These are phyloP conservation scores for Antennarius striatus DNA, from an alignment of 2,113 vertebrate genomes.

Conservation along the genomic window DNA sequence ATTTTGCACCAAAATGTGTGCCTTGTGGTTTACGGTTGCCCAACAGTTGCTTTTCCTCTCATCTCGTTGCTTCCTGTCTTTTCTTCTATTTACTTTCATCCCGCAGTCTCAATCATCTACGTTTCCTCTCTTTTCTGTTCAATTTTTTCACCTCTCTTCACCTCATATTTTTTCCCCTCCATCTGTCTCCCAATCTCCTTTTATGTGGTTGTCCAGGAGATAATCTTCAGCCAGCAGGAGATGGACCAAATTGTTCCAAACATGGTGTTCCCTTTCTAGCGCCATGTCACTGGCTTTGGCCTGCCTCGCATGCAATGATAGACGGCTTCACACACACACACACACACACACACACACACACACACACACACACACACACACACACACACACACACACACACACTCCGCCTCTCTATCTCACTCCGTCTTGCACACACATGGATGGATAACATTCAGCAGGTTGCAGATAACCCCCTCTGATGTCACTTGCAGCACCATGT, in stretches of 20 bases:
- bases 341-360: constrained; percentile 16
- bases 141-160: neutral
- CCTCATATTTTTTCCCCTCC: constrained; percentile 5
- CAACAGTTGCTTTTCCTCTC: neutral
- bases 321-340: constrained; percentile 38
- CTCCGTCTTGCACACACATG: neutral
- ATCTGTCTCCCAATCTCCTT: constrained; percentile 13
- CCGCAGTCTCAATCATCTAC: neutral
- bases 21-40: constrained; percentile 3
- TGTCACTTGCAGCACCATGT: constrained; percentile 70
- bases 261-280: constrained; percentile 63
- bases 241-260: constrained; percentile 64
- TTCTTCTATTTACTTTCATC: neutral
- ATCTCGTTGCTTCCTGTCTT: neutral
- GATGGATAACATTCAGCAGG: constrained; percentile 67
- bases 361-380: constrained; percentile 32
- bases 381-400: constrained; percentile 26
- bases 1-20: constrained; percentile 24
- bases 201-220: constrained; percentile 61
- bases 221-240: constrained; percentile 64
- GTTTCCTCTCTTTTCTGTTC: constrained; percentile 6
- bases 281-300: constrained; percentile 43
- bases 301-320: constrained; percentile 44
- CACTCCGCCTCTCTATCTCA: neutral
- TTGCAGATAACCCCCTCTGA: constrained; percentile 77